Percentiles rank a stretch among this genome's conserved stretches.
Evolutionary conservation across 2,113 vertebrate species (phyloP).

Genomic region (Sarotherodon lohbergeri): DNA sequence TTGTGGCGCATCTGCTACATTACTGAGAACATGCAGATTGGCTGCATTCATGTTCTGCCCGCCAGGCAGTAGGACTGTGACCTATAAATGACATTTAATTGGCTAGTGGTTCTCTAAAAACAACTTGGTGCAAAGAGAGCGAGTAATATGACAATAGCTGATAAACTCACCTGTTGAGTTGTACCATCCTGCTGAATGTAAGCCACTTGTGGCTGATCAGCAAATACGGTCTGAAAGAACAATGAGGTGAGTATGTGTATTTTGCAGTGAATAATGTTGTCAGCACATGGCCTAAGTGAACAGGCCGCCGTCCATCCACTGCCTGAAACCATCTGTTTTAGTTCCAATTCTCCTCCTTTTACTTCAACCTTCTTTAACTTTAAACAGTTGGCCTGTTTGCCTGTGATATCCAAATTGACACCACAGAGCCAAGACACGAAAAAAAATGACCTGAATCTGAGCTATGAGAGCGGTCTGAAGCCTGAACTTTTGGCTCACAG

Average conservation of each 20-base stretch:
- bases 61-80: constrained; percentile 81
- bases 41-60: constrained; percentile 82
- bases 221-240: constrained; percentile 82
- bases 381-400: background rate
- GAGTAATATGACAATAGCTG: background rate
- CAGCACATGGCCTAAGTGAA: background rate
- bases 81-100: constrained; percentile 45
- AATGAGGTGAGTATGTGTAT: background rate
- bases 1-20: constrained; percentile 78
- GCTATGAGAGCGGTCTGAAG: accelerated
- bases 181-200: constrained; percentile 96
- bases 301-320: too few species aligned
- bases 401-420: background rate
- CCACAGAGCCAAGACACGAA: background rate
- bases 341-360: background rate
- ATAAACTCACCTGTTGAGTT: constrained; percentile 84
- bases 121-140: background rate
- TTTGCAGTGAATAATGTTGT: background rate
- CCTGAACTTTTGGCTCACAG: background rate
- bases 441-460: background rate
- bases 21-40: constrained; percentile 83
- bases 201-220: constrained; percentile 93
- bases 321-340: background rate
- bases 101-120: background rate
- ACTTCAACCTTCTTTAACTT: background rate